Evolutionary conservation across 2,113 vertebrate genomes (phyloP).

Genomic region (Proterorhinus semilunaris): DNA sequence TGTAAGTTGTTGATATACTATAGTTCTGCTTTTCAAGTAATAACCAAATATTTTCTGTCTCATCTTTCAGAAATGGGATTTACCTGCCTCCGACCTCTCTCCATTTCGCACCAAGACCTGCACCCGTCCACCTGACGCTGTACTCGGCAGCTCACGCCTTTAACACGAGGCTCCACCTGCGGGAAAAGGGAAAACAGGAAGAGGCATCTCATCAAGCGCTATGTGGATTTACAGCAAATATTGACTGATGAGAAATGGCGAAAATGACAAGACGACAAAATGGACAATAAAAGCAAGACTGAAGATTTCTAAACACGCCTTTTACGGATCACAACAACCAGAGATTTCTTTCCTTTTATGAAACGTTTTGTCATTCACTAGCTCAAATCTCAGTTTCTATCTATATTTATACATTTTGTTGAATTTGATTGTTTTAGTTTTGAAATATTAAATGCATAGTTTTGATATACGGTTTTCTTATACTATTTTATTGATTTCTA

Average conservation of each 20-base stretch:
- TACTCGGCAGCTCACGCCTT: background rate
- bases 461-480: background rate
- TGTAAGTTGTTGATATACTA: background rate
- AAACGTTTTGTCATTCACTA: background rate
- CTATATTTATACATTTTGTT: conserved; percentile 5
- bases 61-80: conserved; percentile 14
- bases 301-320: background rate
- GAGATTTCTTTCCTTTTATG: background rate
- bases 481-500: background rate
- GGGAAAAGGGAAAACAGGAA: background rate
- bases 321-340: background rate
- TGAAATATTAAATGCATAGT: background rate
- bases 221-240: background rate
- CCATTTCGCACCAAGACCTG: conserved; percentile 8
- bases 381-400: background rate
- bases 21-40: background rate
- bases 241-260: background rate
- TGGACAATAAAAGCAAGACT: background rate
- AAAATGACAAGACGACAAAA: background rate
- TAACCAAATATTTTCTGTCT: conserved; percentile 13
- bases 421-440: background rate
- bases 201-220: background rate
- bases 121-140: background rate
- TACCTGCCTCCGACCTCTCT: background rate
- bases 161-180: background rate